Evolutionary conservation across 2,113 vertebrate genomes (phyloP).

Genomic region (Tinamus guttatus): DNA sequence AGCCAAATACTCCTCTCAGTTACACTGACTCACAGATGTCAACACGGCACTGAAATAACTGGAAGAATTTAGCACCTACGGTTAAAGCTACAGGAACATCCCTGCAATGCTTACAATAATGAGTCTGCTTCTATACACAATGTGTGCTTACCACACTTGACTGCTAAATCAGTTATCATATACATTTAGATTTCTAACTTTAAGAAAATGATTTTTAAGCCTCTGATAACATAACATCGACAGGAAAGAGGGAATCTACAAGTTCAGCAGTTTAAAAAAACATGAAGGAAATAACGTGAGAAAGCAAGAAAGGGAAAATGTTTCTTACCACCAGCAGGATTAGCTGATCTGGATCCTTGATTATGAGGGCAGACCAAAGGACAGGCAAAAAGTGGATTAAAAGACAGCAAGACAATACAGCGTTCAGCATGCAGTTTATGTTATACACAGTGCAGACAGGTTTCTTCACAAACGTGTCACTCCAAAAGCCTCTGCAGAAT

Average conservation of each 20-base stretch:
- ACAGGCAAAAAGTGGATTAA: constrained; percentile 91
- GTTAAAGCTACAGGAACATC: not conserved
- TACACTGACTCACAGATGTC: not conserved
- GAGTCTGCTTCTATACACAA: not conserved
- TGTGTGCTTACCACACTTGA: rapidly evolving
- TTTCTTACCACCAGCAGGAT: constrained; percentile 99
- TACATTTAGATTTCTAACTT: not conserved
- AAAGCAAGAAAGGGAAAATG: constrained; percentile 76
- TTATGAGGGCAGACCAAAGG: constrained; percentile 89
- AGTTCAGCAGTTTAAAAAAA: constrained; percentile 48
- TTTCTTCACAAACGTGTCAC: constrained; percentile 66
- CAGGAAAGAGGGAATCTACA: constrained; percentile 6
- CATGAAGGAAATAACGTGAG: not conserved
- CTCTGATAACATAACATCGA: not conserved
- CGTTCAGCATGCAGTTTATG: constrained; percentile 78
- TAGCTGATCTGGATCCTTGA: constrained; percentile 99
- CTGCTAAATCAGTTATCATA: not conserved
- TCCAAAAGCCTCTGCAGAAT: constrained; percentile 34
- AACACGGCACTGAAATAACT: not conserved
- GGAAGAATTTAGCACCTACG: not conserved
- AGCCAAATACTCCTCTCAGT: not conserved
- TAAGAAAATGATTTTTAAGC: not conserved
- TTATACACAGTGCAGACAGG: constrained; percentile 54
- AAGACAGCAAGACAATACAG: constrained; percentile 83
- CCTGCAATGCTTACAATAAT: not conserved